Evolutionary conservation across 1,140 invertebrate species (phyloP).

Genomic region (Trichoplusia ni): DNA sequence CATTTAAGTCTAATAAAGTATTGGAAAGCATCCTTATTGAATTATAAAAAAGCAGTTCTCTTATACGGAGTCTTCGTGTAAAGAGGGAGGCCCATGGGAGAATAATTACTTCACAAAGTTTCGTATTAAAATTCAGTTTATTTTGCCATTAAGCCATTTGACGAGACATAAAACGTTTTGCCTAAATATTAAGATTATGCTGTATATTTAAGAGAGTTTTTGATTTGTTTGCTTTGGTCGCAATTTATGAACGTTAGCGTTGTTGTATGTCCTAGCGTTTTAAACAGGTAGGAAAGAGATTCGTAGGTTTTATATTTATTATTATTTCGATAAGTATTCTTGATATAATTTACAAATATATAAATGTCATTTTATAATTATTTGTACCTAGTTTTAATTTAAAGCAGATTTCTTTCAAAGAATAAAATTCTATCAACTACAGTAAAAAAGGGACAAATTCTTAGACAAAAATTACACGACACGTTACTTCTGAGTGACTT

Average conservation of each 20-base stretch:
- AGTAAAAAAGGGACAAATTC: too few species aligned
- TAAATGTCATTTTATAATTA: too few species aligned
- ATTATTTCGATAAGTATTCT: too few species aligned
- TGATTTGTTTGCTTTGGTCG: constrained; percentile 43
- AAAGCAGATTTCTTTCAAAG: too few species aligned
- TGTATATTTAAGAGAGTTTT: constrained; percentile 47
- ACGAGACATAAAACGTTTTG: constrained; percentile 53
- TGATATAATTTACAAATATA: too few species aligned
- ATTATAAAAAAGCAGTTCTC: constrained; percentile 52
- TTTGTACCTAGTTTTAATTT: too few species aligned
- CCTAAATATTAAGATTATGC: constrained; percentile 44
- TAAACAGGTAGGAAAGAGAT: too few species aligned
- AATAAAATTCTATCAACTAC: too few species aligned
- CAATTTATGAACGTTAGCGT: not conserved
- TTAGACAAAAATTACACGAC: too few species aligned
- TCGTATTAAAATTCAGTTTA: constrained; percentile 60
- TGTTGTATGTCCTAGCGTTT: too few species aligned
- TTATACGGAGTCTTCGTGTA: constrained; percentile 26
- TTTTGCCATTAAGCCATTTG: constrained; percentile 63
- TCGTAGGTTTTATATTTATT: too few species aligned
- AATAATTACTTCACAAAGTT: constrained; percentile 49
- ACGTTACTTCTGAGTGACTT: too few species aligned
- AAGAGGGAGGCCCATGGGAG: constrained; percentile 49
- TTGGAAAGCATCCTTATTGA: constrained; percentile 63
- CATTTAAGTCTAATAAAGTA: constrained; percentile 60